phyloP scores from a whole-genome alignment of 1,140 invertebrate species.

The Bombus balteatus region DNA sequence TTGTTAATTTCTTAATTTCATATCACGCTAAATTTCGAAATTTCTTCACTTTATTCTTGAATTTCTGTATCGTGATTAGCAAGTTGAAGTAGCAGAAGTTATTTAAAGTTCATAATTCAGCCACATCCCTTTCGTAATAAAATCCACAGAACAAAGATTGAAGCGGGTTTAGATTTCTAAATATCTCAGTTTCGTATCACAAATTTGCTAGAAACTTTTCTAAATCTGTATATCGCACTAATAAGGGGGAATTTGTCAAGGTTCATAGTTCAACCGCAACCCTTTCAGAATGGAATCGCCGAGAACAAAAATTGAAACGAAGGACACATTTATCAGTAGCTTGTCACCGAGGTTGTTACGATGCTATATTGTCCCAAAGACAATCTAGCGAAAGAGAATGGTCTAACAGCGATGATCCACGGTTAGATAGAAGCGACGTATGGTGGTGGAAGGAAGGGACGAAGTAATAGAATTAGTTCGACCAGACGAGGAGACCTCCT shows the following conservation, averaged over 20 bases:
- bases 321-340: slow-evolving; percentile 42
- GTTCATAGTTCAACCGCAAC: not conserved
- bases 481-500: slow-evolving; percentile 67
- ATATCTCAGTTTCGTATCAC: not conserved
- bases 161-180: not conserved
- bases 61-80: too few relatives aligned
- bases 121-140: not conserved
- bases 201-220: not conserved
- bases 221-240: not conserved
- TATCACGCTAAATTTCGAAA: too few relatives aligned
- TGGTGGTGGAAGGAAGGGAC: slow-evolving; percentile 54
- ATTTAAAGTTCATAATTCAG: not conserved
- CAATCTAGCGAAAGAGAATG: slow-evolving; percentile 23
- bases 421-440: slow-evolving; percentile 34
- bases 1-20: too few relatives aligned
- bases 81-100: not conserved
- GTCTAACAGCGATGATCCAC: slow-evolving; percentile 52
- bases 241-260: not conserved
- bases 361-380: slow-evolving; percentile 20
- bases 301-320: slow-evolving; percentile 19
- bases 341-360: slow-evolving; percentile 27
- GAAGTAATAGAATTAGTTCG: slow-evolving; percentile 71
- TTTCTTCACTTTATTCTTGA: too few relatives aligned
- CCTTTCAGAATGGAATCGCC: not conserved
- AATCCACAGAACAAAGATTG: not conserved